These are phyloP conservation scores for Nannospalax galili DNA, from an alignment of 2,113 vertebrate genomes.

Conservation along the genomic window DNA sequence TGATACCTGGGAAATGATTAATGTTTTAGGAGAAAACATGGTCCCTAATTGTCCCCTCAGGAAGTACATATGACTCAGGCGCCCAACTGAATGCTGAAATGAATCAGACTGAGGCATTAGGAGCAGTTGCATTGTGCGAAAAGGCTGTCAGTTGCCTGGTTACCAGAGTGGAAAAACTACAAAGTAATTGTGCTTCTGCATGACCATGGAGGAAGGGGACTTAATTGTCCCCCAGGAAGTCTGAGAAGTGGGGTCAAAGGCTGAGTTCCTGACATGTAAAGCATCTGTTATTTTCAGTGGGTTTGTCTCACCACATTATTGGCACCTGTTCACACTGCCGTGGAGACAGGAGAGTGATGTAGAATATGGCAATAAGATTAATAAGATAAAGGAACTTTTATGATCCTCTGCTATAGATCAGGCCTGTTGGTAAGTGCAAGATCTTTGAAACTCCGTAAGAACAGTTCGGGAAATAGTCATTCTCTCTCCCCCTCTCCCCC, in stretches of 20 bases:
- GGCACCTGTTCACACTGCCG: rapidly evolving
- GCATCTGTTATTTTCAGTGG: rapidly evolving
- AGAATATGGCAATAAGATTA: rapidly evolving
- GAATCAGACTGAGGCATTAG: constrained; percentile 78
- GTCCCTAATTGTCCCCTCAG: constrained; percentile 81
- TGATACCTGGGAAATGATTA: constrained; percentile 46
- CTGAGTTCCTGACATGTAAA: neutral
- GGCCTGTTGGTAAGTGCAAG: neutral
- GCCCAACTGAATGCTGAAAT: constrained; percentile 76
- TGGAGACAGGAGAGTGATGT: neutral
- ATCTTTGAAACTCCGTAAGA: neutral
- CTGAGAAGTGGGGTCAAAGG: constrained; percentile 48
- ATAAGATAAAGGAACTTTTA: rapidly evolving
- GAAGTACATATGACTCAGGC: constrained; percentile 83
- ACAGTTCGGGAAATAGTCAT: neutral
- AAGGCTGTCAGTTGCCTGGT: constrained; percentile 84
- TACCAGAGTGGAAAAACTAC: constrained; percentile 80
- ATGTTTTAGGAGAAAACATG: constrained; percentile 30
- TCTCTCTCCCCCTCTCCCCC: too few species aligned
- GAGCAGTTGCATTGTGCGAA: constrained; percentile 78
- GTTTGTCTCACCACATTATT: neutral
- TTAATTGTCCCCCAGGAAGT: constrained; percentile 46
- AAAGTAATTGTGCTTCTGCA: constrained; percentile 71
- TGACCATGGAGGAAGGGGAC: neutral
- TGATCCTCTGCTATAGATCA: rapidly evolving